Percentiles rank a stretch among this genome's conserved stretches.
These are phyloP conservation scores for Lottia gigantea DNA, from an alignment of 2,888 invertebrate species.

Conservation along the genomic window DNA sequence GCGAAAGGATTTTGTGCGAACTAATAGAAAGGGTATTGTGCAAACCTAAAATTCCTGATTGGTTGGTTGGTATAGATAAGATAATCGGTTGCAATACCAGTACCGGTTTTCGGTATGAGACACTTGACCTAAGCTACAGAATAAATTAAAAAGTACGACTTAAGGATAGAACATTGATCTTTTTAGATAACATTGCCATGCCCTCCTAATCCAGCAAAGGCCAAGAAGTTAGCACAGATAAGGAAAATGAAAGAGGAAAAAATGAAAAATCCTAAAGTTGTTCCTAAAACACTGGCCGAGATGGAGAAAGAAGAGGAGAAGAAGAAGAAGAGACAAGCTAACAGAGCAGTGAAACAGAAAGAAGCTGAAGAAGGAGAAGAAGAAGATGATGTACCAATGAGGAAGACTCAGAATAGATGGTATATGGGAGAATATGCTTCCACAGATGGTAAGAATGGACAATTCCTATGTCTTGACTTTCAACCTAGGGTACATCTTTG, in stretches of 20 bases:
- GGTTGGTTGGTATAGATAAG: no score
- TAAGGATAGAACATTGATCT: no score
- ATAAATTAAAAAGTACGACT: no score
- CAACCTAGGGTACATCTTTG: background rate
- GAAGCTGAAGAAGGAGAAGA: slow-evolving; percentile 38
- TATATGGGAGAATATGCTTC: slow-evolving; percentile 64
- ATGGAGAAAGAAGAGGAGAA: slow-evolving; percentile 40
- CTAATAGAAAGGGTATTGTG: no score
- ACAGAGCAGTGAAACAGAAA: slow-evolving; percentile 9
- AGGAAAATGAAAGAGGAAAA: slow-evolving; percentile 60
- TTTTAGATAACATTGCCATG: slow-evolving; percentile 58
- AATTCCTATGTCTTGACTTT: no score
- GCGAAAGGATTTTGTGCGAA: no score
- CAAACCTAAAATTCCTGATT: no score
- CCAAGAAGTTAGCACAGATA: slow-evolving; percentile 58
- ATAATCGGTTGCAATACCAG: no score
- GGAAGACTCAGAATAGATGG: slow-evolving; percentile 48
- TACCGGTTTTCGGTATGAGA: no score
- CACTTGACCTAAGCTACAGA: no score
- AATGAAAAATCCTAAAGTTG: slow-evolving; percentile 47
- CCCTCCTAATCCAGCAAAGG: slow-evolving; percentile 63
- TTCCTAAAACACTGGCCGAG: slow-evolving; percentile 31
- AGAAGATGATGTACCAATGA: slow-evolving; percentile 31
- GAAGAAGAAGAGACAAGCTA: slow-evolving; percentile 33
- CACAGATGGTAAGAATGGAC: slow-evolving; percentile 49